Conservation (phyloP, 92 coral and sea anemone species). For the Epizoanthus scotinus region DNA sequence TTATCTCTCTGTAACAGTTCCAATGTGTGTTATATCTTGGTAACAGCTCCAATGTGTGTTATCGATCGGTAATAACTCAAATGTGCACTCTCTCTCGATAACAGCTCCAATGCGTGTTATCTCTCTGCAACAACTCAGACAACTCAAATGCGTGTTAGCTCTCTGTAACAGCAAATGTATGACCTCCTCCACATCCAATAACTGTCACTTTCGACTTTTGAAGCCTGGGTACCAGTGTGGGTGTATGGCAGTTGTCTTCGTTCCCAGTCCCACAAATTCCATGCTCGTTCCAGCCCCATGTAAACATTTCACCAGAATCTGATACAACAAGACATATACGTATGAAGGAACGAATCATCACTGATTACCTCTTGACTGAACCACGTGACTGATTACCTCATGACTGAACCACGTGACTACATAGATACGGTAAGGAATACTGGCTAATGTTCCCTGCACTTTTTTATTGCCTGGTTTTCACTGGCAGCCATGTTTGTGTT, state of each 20-base stretch:
- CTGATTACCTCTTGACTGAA: background rate
- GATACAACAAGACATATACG: background rate
- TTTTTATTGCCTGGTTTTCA: too few relatives aligned
- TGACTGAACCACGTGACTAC: background rate
- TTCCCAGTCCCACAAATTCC: constrained; percentile 83
- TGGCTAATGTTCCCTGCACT: too few relatives aligned
- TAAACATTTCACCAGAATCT: constrained; percentile 60
- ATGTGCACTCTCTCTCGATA: too few relatives aligned
- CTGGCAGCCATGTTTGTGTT: too few relatives aligned
- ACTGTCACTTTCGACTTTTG: constrained; percentile 10
- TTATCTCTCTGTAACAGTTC: too few relatives aligned
- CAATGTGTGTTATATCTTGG: too few relatives aligned
- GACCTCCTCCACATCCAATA: constrained; percentile 88
- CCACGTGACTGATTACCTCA: background rate
- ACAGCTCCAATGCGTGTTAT: too few relatives aligned
- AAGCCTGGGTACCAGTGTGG: constrained; percentile 47
- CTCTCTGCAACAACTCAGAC: too few relatives aligned
- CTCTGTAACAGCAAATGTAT: constrained; percentile 59
- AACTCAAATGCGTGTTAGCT: background rate
- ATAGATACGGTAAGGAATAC: background rate
- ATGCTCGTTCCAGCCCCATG: constrained; percentile 97
- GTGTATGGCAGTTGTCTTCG: constrained; percentile 63
- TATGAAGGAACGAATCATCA: too few relatives aligned
- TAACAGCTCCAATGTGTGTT: too few relatives aligned
- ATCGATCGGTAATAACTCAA: too few relatives aligned